phyloP scores from a whole-genome alignment of 2,888 invertebrate species.

The Cerceris rybyensis region DNA sequence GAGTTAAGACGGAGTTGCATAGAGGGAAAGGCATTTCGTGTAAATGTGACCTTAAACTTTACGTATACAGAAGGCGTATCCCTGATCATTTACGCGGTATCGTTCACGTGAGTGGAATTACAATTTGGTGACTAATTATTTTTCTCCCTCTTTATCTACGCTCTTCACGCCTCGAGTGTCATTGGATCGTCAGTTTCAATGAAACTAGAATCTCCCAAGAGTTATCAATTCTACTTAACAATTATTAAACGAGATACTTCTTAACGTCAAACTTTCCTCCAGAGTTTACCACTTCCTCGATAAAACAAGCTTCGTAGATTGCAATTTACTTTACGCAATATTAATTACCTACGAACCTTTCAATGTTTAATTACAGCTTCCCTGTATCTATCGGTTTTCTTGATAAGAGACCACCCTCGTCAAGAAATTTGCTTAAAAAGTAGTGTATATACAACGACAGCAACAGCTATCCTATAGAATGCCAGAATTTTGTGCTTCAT shows the following conservation, averaged over 20 bases:
- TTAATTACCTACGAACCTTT: conserved; percentile 16
- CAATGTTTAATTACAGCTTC: conserved; percentile 27
- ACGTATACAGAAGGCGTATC: conserved; percentile 49
- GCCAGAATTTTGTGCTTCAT: no score
- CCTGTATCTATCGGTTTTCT: conserved; percentile 17
- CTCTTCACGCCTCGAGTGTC: background rate
- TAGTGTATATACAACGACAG: background rate
- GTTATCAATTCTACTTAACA: background rate
- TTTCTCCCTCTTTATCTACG: conserved; percentile 23
- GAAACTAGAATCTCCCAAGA: background rate
- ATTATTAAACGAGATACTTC: background rate
- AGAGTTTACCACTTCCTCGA: background rate
- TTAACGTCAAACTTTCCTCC: conserved; percentile 2
- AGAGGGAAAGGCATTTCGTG: conserved; percentile 60
- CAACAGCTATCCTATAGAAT: no score
- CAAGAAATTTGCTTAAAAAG: background rate
- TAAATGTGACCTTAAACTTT: conserved; percentile 67
- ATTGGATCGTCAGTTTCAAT: background rate
- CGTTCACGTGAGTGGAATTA: conserved; percentile 47
- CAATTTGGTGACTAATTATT: conserved; percentile 24
- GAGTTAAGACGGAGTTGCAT: conserved; percentile 48
- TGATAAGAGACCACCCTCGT: background rate
- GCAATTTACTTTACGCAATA: conserved; percentile 15
- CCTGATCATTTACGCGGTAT: conserved; percentile 33
- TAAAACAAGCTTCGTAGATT: conserved; percentile 18